phyloP scores from a whole-genome alignment of 1,140 invertebrate species.

The Orchestia grillus region DNA sequence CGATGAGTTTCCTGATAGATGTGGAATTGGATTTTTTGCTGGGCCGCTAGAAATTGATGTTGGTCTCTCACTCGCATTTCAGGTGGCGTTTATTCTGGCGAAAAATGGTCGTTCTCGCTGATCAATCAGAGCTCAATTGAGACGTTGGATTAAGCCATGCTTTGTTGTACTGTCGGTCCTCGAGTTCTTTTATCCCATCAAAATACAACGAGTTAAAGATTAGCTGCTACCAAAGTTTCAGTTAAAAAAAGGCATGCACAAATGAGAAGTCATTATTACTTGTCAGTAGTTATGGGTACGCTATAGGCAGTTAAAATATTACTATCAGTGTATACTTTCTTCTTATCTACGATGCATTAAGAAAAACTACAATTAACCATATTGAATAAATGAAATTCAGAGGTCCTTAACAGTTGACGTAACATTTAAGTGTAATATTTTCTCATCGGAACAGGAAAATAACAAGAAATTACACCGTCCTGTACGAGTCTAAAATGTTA shows the following conservation, averaged over 20 bases:
- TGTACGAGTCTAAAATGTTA: not conserved
- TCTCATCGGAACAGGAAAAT: too few relatives aligned
- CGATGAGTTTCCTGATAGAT: conserved; percentile 7
- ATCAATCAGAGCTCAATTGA: conserved; percentile 1
- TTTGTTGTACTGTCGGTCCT: not conserved
- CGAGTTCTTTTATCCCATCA: not conserved
- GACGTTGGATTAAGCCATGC: not conserved
- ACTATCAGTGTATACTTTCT: not conserved
- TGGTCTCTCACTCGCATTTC: not conserved
- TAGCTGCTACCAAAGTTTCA: not conserved
- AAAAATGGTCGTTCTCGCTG: not conserved
- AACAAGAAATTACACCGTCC: too few relatives aligned
- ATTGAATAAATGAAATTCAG: not conserved
- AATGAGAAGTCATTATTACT: not conserved
- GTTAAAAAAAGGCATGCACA: not conserved
- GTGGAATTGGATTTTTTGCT: not conserved
- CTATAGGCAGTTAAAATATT: not conserved
- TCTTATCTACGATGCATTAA: not conserved
- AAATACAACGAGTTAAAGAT: not conserved
- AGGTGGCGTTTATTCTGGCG: not conserved
- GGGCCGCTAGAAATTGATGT: not conserved
- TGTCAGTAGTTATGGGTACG: not conserved
- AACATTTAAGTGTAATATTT: not conserved
- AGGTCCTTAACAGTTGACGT: not conserved
- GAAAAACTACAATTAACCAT: not conserved